A percentile compares a stretch with the other conserved stretches of the same genome.
Evolutionary conservation across 2,888 invertebrate species (phyloP).

Genomic region (Ligdia adustata): DNA sequence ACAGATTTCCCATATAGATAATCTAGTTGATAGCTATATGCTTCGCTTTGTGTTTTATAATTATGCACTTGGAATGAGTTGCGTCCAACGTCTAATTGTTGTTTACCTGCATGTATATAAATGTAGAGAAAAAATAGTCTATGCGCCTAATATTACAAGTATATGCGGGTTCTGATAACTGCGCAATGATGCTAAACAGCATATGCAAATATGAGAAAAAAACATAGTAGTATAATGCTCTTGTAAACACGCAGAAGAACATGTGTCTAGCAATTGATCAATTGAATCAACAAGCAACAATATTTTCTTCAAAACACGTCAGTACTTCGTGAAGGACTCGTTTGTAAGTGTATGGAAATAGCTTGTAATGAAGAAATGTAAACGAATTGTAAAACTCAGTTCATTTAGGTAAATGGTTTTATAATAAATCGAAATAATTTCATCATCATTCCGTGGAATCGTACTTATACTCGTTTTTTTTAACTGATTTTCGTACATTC

Average conservation of each 20-base stretch:
- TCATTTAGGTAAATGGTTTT: constrained; percentile 13
- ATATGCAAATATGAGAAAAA: constrained; percentile 14
- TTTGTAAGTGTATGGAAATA: constrained; percentile 28
- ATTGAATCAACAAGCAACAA: constrained; percentile 24
- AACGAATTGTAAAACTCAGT: constrained; percentile 9
- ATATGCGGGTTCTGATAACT: constrained; percentile 9
- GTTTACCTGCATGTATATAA: constrained; percentile 6
- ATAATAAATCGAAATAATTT: constrained; percentile 23
- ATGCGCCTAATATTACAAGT: constrained; percentile 7
- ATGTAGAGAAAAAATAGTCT: neutral
- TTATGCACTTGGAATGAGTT: neutral
- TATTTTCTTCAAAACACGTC: constrained; percentile 16
- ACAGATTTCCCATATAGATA: constrained; percentile 25
- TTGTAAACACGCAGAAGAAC: constrained; percentile 6
- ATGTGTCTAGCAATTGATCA: constrained; percentile 21
- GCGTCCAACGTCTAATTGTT: constrained; percentile 1
- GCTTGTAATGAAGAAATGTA: constrained; percentile 23
- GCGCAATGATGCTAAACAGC: neutral
- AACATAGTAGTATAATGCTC: constrained; percentile 1
- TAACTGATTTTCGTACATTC: constrained; percentile 14
- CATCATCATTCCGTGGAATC: no score
- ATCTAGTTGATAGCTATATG: constrained; percentile 2
- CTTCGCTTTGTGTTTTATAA: constrained; percentile 7
- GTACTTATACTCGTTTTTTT: constrained; percentile 30
- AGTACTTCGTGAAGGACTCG: constrained; percentile 24